Percentiles rank a stretch among this genome's conserved stretches.
These are phyloP conservation scores for Hemaris fuciformis DNA, from an alignment of 2,888 invertebrate species.

Conservation along the genomic window DNA sequence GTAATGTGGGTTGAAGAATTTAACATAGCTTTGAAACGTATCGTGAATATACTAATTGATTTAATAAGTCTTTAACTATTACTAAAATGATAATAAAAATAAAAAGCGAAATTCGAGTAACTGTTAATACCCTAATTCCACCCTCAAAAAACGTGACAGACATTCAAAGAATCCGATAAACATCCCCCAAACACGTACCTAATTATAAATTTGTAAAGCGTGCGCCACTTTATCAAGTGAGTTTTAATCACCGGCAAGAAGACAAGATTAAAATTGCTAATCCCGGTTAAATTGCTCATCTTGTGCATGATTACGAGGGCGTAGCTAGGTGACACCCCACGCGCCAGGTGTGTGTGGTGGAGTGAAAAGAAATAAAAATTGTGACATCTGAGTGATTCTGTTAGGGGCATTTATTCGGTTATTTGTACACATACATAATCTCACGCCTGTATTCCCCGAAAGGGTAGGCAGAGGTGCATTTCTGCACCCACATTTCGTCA, in stretches of 20 bases:
- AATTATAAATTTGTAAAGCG: not conserved
- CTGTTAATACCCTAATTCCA: too few relatives aligned
- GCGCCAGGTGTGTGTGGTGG: constrained; percentile 29
- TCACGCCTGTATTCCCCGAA: too few relatives aligned
- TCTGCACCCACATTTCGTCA: too few relatives aligned
- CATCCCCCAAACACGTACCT: not conserved
- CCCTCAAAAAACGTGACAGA: too few relatives aligned
- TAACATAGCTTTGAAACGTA: too few relatives aligned
- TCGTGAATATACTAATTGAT: too few relatives aligned
- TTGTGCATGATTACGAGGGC: constrained; percentile 59
- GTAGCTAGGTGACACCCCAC: constrained; percentile 60
- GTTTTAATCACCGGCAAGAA: constrained; percentile 23
- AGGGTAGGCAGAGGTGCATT: too few relatives aligned
- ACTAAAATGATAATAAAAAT: too few relatives aligned
- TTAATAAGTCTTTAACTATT: too few relatives aligned
- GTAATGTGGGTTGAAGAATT: too few relatives aligned
- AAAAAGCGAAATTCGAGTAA: too few relatives aligned
- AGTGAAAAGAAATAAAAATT: constrained; percentile 10
- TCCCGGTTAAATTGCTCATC: constrained; percentile 71
- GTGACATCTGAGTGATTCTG: not conserved
- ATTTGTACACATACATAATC: too few relatives aligned
- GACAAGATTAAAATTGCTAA: constrained; percentile 63
- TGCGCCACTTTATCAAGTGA: constrained; percentile 10
- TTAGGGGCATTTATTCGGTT: not conserved
- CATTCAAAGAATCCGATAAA: not conserved